Base-by-base conservation (phyloP, 2,113 vertebrate genomes). In the Microcebus lehilahytsara region DNA sequence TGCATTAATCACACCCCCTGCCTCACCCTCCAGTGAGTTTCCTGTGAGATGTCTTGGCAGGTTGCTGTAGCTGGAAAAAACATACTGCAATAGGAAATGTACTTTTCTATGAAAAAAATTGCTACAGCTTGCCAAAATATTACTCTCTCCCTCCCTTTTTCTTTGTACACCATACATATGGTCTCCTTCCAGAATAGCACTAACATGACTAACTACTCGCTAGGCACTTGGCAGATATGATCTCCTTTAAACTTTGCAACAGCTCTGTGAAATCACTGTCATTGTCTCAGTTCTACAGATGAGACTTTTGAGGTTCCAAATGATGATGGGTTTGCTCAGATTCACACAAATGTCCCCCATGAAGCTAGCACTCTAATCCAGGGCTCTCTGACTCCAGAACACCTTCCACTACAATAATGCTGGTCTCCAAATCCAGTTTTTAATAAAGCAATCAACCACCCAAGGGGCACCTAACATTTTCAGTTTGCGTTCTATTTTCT, bases 11-110 rank as follows among this genome's bases (percentile, higher is more conserved):
- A 96, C 95, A 91, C 98, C 51, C 95, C 97, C 98, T 98, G 98
- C 98, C 98, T 98, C 99, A 98, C 98, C 97, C 98, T 99, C 98
- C 98, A 98, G 96, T 98, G 98, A 98, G 98, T 99, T 98, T 98
- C 97, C 98, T 98, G 96, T 98, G 98, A 98, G 98, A 98, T 98
- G 97, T 98, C 98, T 98, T 99, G 98, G 98, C 98, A 98, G 98
- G 98, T 98, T 97, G 98, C 96, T 96, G 81, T 97, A 98, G 97
- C 97, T 98, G 71, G 22, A 6, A 84, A 95, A 96, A 96, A 97
- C 96, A 97, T 80, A 88, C 58, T 97, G 80, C 96, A 90, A 96
- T 96, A 88, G 92, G 93, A 98, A 98, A 98, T 98, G 85, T 97
- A 97, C 97, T 98, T 98, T 98, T 98, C 97, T 96, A 96, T 98